Evolutionary conservation across 2,113 vertebrate species (phyloP).

Genomic region (Labeo catla): DNA sequence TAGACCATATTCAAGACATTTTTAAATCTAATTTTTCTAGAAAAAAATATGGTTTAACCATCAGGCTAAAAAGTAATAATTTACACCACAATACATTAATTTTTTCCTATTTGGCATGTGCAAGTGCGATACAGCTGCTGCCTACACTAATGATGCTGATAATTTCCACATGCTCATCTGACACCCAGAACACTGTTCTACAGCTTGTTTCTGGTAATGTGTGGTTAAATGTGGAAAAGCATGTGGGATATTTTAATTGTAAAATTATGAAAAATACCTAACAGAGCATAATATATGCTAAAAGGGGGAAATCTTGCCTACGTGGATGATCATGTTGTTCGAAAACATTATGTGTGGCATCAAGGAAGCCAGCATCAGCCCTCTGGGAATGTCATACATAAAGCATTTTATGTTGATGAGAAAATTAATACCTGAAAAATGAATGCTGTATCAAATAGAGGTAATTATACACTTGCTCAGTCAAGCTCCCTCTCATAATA

Average conservation of each 20-base stretch:
- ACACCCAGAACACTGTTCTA: not conserved
- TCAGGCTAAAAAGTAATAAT: not conserved
- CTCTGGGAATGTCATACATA: slow-evolving; percentile 88
- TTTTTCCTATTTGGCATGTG: not conserved
- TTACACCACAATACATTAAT: not conserved
- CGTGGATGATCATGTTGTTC: slow-evolving; percentile 88
- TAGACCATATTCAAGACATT: too few species aligned
- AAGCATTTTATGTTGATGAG: slow-evolving; percentile 63
- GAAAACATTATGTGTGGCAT: slow-evolving; percentile 89
- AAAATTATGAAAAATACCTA: not conserved
- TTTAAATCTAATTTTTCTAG: not conserved
- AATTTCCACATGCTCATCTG: slow-evolving; percentile 24
- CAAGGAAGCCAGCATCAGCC: slow-evolving; percentile 88
- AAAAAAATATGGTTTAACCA: too few species aligned
- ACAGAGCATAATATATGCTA: not conserved
- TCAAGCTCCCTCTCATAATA: too few species aligned
- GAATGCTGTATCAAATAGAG: too few species aligned
- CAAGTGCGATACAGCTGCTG: not conserved
- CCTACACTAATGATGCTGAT: slow-evolving; percentile 13
- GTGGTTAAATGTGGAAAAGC: not conserved
- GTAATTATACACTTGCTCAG: too few species aligned
- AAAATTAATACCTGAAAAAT: too few species aligned
- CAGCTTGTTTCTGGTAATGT: slow-evolving; percentile 2
- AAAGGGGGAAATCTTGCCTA: slow-evolving; percentile 84
- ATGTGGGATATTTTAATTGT: not conserved